Conservation (phyloP, 2,888 invertebrate species). For the Tigriopus californicus region DNA sequence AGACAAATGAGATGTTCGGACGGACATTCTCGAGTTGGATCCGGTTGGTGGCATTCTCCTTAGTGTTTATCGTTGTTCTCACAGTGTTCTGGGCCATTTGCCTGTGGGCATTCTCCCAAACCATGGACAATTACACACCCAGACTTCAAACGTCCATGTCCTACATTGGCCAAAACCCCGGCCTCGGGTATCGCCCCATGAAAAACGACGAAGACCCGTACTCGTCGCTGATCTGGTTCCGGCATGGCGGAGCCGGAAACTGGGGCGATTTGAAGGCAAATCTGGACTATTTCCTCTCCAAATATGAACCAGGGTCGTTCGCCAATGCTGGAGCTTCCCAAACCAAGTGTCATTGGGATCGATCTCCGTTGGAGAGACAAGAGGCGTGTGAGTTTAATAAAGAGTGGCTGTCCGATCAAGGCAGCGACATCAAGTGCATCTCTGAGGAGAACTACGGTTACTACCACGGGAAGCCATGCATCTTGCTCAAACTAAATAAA, state of each 20-base stretch:
- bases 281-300: not conserved
- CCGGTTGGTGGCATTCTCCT: not conserved
- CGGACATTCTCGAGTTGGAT: not conserved
- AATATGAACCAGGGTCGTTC: conserved; percentile 6
- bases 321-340: conserved; percentile 10
- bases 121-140: conserved; percentile 6
- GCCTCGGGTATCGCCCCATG: conserved; percentile 5
- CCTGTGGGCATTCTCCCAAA: conserved; percentile 7
- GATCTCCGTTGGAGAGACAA: not conserved
- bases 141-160: not conserved
- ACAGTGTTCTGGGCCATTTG: not conserved
- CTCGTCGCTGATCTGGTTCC: conserved; percentile 10
- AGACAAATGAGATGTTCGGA: not conserved
- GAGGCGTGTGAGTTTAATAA: conserved; percentile 14
- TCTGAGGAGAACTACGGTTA: conserved; percentile 21
- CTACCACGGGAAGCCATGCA: conserved; percentile 32
- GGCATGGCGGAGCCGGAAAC: conserved; percentile 5
- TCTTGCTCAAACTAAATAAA: conserved; percentile 34
- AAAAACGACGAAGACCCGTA: not conserved
- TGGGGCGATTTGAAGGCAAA: conserved; percentile 1
- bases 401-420: conserved; percentile 8
- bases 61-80: not conserved
- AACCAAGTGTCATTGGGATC: conserved; percentile 6
- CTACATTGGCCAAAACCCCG: conserved; percentile 4
- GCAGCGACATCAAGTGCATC: conserved; percentile 14